Conservation (phyloP, 2,888 invertebrate species). For the Galeopsomyia nigrocyanea region DNA sequence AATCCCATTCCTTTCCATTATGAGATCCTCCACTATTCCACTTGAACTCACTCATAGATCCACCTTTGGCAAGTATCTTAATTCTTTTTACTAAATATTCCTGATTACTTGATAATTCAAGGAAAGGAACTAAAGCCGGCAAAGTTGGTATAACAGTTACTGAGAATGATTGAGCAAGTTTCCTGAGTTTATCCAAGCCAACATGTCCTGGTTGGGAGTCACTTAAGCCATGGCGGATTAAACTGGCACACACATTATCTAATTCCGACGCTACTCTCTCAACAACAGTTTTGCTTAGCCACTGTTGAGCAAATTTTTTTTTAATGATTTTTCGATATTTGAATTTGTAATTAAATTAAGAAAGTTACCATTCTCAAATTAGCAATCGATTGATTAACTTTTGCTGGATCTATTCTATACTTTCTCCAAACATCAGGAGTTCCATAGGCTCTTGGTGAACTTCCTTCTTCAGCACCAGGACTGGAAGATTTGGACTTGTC, state of each 20-base stretch:
- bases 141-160: conserved; percentile 73
- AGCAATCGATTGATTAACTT: conserved; percentile 83
- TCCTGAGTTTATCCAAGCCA: conserved; percentile 81
- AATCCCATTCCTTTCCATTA: conserved; percentile 84
- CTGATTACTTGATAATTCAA: conserved; percentile 87
- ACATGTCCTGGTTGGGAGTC: conserved; percentile 79
- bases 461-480: conserved; percentile 68
- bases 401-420: conserved; percentile 76
- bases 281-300: conserved; percentile 88
- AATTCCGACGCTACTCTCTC: conserved; percentile 83
- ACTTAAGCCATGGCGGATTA: conserved; percentile 78
- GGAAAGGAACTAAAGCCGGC: conserved; percentile 80
- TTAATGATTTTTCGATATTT: conserved; percentile 3
- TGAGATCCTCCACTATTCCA: conserved; percentile 87
- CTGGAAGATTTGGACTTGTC: conserved; percentile 66
- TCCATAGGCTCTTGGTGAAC: conserved; percentile 68
- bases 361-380: conserved; percentile 78
- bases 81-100: conserved; percentile 87
- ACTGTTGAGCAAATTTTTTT: conserved; percentile 71
- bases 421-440: conserved; percentile 74
- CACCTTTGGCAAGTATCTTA: conserved; percentile 83
- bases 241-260: conserved; percentile 77
- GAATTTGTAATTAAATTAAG: conserved; percentile 6
- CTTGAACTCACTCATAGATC: conserved; percentile 89
- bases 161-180: conserved; percentile 76